Conservation (phyloP, 2,113 vertebrate species). For the Seriola quinqueradiata region DNA sequence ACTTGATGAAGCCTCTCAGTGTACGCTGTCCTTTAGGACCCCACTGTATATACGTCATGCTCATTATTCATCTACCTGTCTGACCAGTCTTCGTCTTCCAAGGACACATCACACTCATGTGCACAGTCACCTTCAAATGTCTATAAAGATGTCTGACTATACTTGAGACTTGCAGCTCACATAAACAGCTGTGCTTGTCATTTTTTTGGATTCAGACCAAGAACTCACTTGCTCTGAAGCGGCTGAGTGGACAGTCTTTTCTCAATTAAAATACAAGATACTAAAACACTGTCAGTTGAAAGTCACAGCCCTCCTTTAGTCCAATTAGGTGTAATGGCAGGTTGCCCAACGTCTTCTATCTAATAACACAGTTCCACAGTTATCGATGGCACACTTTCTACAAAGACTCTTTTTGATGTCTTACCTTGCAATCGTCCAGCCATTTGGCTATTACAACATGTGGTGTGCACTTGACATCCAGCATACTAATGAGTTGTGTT, state of each 20-base stretch:
- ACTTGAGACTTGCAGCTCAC: background rate
- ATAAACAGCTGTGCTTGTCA: conserved; percentile 19
- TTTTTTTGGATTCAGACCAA: conserved; percentile 52
- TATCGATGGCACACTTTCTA: conserved; percentile 32
- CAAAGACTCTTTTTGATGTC: conserved; percentile 30
- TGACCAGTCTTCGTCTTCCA: background rate
- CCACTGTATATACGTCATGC: too few relatives aligned
- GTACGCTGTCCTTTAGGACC: too few relatives aligned
- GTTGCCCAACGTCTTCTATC: conserved; percentile 45
- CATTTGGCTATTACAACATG: conserved; percentile 25
- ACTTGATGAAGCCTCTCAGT: too few relatives aligned
- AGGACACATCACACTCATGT: conserved; percentile 1
- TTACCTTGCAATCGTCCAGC: conserved; percentile 20
- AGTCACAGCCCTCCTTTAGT: conserved; percentile 45
- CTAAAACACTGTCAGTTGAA: conserved; percentile 53
- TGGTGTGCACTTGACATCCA: background rate
- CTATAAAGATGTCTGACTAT: conserved; percentile 19
- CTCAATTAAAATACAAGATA: conserved; percentile 34
- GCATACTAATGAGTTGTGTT: conserved; percentile 27
- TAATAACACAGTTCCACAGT: conserved; percentile 42
- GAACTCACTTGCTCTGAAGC: conserved; percentile 1
- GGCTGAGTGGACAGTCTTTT: conserved; percentile 18
- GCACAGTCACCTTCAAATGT: conserved; percentile 9
- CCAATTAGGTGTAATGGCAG: conserved; percentile 50
- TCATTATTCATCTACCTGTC: too few relatives aligned